Evolutionary conservation across 1,140 invertebrate genomes (phyloP), one percentile per base, ranked within the genome.

Genomic region (Drosophila nigromelanica): DNA sequence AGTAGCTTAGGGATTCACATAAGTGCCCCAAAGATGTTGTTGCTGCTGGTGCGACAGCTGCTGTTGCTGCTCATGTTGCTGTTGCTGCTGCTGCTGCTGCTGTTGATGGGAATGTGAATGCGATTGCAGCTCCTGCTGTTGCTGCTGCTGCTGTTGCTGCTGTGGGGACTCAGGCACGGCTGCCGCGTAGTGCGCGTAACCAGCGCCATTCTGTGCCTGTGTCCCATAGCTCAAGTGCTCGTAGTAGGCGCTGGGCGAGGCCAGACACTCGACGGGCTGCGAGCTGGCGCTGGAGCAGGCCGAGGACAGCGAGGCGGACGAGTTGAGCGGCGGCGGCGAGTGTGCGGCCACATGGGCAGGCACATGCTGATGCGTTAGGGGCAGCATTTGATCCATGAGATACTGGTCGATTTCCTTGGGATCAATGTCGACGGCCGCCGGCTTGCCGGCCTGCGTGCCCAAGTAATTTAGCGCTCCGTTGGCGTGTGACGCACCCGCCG

Each of bases 321-420:
- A 89, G 51, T 79, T 89, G 21, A 87, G 61, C 21, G 82, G 83
- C 58, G 82, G 83, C 52, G 82, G 82, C 61, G 85, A 80, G 14
- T 78, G 75, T 15, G 61, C 74, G 18, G 51, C 35, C 6, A 48
- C 43, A 43, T 48, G 47, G 67, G 4, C 35, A 39, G 35, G 47
- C 54, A 71, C 37, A 60, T 78, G 77, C 50, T 86, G 80, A 21
- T 76, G 77, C 69, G 76, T 59, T 30, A 91, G 72, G 54, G 90
- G 90, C 69, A 89, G 64, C 86, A 90, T 89, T 79, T 91, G 90
- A 91, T 91, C 90, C 87, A 90, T 91, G 56, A 92, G 79, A 82
- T 92, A 92, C 89, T 92, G 91, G 80, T 92, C 91, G 64, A 92
- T 90, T 89, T 91, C 90, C 73, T 92, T 91, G 50, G 87, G 89